A percentile compares a stretch with the other conserved stretches of the same genome.
phyloP scores from a whole-genome alignment of 2,797 vertebrate genomes.

The Microctenopoma lineatum region DNA sequence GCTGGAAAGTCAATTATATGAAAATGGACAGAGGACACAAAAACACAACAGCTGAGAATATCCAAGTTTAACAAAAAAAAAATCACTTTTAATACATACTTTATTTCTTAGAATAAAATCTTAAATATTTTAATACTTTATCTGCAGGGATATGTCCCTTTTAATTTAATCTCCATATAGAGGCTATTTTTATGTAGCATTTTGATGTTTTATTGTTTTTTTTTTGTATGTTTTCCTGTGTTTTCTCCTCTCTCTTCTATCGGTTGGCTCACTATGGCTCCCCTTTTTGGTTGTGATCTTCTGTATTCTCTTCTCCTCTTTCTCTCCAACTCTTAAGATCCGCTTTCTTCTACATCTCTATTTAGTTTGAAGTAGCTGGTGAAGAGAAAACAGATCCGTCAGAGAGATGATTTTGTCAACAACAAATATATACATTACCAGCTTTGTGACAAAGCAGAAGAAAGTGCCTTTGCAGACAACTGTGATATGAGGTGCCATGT shows the following conservation, averaged over 20 bases:
- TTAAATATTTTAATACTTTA: slow-evolving; percentile 80
- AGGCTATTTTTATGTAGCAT: slow-evolving; percentile 74
- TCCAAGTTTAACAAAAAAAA: slow-evolving; percentile 88
- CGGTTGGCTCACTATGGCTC: slow-evolving; percentile 71
- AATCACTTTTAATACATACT: slow-evolving; percentile 86
- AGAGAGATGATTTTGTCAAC: slow-evolving; percentile 16
- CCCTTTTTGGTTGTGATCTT: slow-evolving; percentile 69
- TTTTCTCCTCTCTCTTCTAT: slow-evolving; percentile 74
- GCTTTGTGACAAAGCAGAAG: not conserved
- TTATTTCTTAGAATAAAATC: slow-evolving; percentile 85
- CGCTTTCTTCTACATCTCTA: slow-evolving; percentile 72
- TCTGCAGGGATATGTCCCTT: slow-evolving; percentile 68
- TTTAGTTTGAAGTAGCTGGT: slow-evolving; percentile 59
- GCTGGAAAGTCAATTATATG: slow-evolving; percentile 78
- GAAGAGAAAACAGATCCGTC: slow-evolving; percentile 33
- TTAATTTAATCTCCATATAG: slow-evolving; percentile 73
- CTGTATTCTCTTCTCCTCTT: slow-evolving; percentile 55
- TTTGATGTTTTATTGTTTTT: slow-evolving; percentile 68
- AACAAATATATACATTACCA: not conserved
- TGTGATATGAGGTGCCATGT: not conserved
- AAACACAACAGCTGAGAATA: slow-evolving; percentile 80
- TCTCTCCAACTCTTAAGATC: slow-evolving; percentile 70
- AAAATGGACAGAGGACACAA: slow-evolving; percentile 79
- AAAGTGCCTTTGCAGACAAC: slow-evolving; percentile 19
- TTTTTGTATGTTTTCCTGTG: slow-evolving; percentile 67